Evolutionary conservation across 2,888 invertebrate genomes (phyloP).

Genomic region (Lathronympha strigana): DNA sequence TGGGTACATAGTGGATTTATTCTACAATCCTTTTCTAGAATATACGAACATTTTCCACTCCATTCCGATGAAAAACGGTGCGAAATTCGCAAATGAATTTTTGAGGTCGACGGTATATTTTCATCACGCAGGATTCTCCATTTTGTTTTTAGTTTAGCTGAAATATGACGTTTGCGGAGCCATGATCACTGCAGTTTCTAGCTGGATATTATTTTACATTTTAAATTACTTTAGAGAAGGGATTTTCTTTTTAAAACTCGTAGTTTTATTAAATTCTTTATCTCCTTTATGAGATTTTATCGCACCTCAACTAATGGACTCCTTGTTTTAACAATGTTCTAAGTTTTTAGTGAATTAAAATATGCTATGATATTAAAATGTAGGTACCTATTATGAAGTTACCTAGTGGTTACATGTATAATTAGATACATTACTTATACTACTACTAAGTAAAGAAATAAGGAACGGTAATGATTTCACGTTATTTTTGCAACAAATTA

Average conservation of each 20-base stretch:
- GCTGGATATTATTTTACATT: background rate
- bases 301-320: background rate
- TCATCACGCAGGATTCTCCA: background rate
- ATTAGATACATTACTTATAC: too few relatives aligned
- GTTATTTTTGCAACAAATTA: too few relatives aligned
- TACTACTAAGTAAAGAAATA: too few relatives aligned
- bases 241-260: background rate
- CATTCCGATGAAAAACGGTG: background rate
- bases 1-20: constrained; percentile 2
- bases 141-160: background rate
- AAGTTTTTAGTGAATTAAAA: background rate
- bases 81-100: too few relatives aligned
- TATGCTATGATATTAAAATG: background rate
- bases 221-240: background rate
- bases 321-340: background rate
- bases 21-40: background rate
- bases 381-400: too few relatives aligned
- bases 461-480: too few relatives aligned
- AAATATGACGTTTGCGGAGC: constrained; percentile 1
- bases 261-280: background rate
- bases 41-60: background rate
- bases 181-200: background rate
- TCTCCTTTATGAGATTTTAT: background rate
- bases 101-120: background rate
- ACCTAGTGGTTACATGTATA: too few relatives aligned